These are phyloP conservation scores for Melanitta fusca DNA, from an alignment of 2,797 vertebrate species.

Conservation along the genomic window DNA sequence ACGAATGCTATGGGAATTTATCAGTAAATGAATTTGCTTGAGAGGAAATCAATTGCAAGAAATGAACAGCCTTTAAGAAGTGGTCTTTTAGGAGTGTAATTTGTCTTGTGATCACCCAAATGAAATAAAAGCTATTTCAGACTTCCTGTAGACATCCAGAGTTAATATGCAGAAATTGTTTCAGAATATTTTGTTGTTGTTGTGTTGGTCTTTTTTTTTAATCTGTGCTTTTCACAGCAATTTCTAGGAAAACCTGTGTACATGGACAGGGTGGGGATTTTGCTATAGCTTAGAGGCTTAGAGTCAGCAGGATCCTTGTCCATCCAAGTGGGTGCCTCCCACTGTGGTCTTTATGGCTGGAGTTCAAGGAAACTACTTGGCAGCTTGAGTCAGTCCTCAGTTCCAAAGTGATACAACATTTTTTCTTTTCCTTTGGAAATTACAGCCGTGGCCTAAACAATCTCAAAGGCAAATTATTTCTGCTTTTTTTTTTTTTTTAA, in stretches of 20 bases:
- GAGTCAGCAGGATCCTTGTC: not conserved
- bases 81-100: not conserved
- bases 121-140: not conserved
- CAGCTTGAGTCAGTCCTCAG: not conserved
- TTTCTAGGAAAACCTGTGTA: not conserved
- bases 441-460: not conserved
- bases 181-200: not conserved
- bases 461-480: not conserved
- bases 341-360: not conserved
- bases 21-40: not conserved
- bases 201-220: not conserved
- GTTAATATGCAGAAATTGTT: not conserved
- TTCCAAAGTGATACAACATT: not conserved
- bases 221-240: not conserved
- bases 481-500: not conserved
- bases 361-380: not conserved
- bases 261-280: not conserved
- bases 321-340: not conserved
- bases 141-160: not conserved
- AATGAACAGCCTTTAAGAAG: not conserved
- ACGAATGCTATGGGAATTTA: fast-evolving
- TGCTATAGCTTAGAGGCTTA: not conserved
- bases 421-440: not conserved
- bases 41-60: not conserved
- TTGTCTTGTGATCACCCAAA: not conserved